Evolutionary conservation across 1,140 invertebrate species (phyloP), one percentile per base, ranked within the genome.

Genomic region (Heliconius melpomene): DNA sequence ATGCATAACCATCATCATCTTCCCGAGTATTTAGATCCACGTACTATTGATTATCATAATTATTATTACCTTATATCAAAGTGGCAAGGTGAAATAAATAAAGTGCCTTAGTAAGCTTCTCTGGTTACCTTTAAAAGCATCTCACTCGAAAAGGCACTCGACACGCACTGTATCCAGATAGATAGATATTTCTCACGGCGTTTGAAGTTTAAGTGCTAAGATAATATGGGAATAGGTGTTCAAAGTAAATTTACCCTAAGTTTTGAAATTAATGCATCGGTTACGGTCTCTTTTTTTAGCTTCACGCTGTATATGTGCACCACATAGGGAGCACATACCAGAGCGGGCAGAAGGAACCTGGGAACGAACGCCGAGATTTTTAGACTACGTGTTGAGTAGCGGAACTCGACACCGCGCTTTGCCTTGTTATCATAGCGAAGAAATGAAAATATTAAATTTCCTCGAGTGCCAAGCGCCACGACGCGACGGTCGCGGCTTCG

Each of bases 71-170:
- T 60, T 11, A 60, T 46, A 57, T 57, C 8, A 66, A 16, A 26
- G 60, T 11, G n/a, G 60, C 60, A 29, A 66, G 26, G 60, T 66
- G 29, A 66, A 66, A 16, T 66, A 66, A 66, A 66, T 29, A 66
- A 66, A 29, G 60, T 66, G 29, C 60, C 29, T 26, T 26, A 29
- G 60, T 66, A n/a, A 29, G 16, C 11, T 16, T 66, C 57, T 76
- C 74, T 66, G 23, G 57, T 76, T 76, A 76, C 74, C 32, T 76
- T 66, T 76, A 76, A 76, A 76, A 76, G 74, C 74, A 46, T 76
- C 74, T 29, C 32, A 18, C 29, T 72, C 29, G 38, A 72, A 40
- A 50, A 5, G 18, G 40, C 57, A 66, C 74, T 76, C 40, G 36
- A 66, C 36, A 66, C 57, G 36, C 57, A 66, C 6, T 76, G 57